Evolutionary conservation across 2,888 invertebrate species (phyloP).

Genomic region (Melieria omissa): DNA sequence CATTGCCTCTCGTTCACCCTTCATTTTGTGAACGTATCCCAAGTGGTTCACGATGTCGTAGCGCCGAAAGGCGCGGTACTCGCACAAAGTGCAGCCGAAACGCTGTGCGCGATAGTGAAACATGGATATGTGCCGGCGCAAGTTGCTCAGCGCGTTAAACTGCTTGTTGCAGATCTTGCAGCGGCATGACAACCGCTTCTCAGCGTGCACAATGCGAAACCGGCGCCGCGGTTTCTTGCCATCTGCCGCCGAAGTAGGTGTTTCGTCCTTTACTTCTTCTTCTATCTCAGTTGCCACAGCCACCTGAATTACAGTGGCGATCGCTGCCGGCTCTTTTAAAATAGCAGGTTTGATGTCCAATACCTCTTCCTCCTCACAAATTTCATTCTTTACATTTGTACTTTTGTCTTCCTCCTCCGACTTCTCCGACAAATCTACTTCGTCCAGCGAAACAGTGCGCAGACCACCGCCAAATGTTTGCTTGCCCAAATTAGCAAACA

Average conservation of each 20-base stretch:
- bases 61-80: slow-evolving; percentile 75
- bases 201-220: slow-evolving; percentile 37
- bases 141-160: slow-evolving; percentile 64
- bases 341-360: too few species aligned
- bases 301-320: too few species aligned
- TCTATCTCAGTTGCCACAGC: slow-evolving; percentile 6
- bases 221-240: slow-evolving; percentile 19
- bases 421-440: slow-evolving; percentile 48
- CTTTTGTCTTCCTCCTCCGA: slow-evolving; percentile 6
- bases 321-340: too few species aligned
- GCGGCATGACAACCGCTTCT: slow-evolving; percentile 59
- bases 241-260: not conserved
- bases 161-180: slow-evolving; percentile 65
- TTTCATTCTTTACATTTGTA: not conserved
- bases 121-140: slow-evolving; percentile 67
- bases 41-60: slow-evolving; percentile 76
- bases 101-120: slow-evolving; percentile 69
- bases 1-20: slow-evolving; percentile 68
- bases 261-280: slow-evolving; percentile 14
- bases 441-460: slow-evolving; percentile 61
- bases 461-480: slow-evolving; percentile 54
- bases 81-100: slow-evolving; percentile 80
- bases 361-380: too few species aligned
- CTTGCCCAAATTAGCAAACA: slow-evolving; percentile 61
- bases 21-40: slow-evolving; percentile 72